Evolutionary conservation across 2,888 invertebrate species (phyloP).

Genomic region (Dexiosoma caninum): DNA sequence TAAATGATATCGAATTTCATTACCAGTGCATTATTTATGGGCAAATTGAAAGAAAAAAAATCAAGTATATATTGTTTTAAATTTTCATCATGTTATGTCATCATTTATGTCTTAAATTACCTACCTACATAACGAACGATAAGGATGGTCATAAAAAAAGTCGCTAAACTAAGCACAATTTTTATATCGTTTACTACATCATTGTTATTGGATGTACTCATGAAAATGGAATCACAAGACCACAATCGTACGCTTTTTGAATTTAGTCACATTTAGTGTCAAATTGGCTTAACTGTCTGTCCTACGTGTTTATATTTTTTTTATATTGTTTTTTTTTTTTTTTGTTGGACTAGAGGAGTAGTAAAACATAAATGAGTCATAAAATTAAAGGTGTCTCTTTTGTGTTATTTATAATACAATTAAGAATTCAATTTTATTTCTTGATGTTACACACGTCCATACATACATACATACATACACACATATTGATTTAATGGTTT

Average conservation of each 20-base stretch:
- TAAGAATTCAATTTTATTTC: constrained; percentile 15
- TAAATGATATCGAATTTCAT: constrained; percentile 43
- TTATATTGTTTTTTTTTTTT: not conserved
- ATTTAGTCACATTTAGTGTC: constrained; percentile 5
- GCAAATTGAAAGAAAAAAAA: constrained; percentile 13
- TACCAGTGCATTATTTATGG: constrained; percentile 24
- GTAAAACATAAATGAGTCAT: constrained; percentile 53
- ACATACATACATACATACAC: not conserved
- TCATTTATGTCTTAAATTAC: constrained; percentile 56
- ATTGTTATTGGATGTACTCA: constrained; percentile 4
- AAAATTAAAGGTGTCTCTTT: constrained; percentile 40
- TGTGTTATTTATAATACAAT: constrained; percentile 23
- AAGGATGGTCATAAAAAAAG: constrained; percentile 35
- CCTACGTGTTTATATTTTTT: not conserved
- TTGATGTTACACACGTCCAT: too few relatives aligned
- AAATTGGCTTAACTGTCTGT: constrained; percentile 2
- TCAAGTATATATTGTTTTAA: not conserved
- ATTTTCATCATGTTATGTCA: constrained; percentile 2
- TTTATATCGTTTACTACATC: not conserved
- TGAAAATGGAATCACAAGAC: not conserved
- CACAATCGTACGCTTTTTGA: not conserved
- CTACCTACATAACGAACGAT: constrained; percentile 45
- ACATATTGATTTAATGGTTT: not conserved
- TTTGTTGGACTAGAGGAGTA: not conserved
- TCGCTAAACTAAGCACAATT: constrained; percentile 30